phyloP scores from a whole-genome alignment of 2,888 invertebrate genomes.

The Bimastos eiseni region DNA sequence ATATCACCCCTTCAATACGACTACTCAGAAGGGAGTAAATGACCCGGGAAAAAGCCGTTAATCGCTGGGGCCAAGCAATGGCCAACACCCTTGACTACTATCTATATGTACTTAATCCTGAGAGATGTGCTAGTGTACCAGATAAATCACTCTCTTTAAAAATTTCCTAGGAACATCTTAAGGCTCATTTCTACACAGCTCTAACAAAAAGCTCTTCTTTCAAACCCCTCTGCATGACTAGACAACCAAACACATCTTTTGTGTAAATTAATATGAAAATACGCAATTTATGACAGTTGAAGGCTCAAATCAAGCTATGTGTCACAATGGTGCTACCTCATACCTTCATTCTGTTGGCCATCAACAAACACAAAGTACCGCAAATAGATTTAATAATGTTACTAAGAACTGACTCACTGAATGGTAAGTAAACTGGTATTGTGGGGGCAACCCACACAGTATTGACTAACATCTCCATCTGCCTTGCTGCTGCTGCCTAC shows the following conservation, averaged over 20 bases:
- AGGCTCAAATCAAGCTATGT: background rate
- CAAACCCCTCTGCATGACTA: too few relatives aligned
- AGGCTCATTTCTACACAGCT: too few relatives aligned
- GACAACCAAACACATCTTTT: too few relatives aligned
- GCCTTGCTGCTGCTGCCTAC: background rate
- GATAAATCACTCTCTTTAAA: background rate
- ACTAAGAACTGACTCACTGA: background rate
- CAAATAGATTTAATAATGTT: background rate
- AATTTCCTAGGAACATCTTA: too few relatives aligned
- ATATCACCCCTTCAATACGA: too few relatives aligned
- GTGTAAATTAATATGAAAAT: too few relatives aligned
- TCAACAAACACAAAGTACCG: background rate
- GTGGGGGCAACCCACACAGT: background rate
- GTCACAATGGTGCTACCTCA: background rate
- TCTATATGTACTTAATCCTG: background rate
- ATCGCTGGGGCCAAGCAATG: too few relatives aligned
- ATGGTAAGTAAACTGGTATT: background rate
- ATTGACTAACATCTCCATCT: background rate
- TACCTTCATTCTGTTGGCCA: background rate
- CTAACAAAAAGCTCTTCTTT: too few relatives aligned
- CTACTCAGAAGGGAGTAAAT: too few relatives aligned
- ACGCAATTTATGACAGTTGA: too few relatives aligned
- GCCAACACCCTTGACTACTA: too few relatives aligned
- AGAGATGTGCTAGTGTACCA: background rate
- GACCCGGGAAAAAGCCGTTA: too few relatives aligned